Evolutionary conservation across 2,888 invertebrate species (phyloP), one percentile per base, ranked within the genome.

Genomic region (Eumacrocentrus americanus): DNA sequence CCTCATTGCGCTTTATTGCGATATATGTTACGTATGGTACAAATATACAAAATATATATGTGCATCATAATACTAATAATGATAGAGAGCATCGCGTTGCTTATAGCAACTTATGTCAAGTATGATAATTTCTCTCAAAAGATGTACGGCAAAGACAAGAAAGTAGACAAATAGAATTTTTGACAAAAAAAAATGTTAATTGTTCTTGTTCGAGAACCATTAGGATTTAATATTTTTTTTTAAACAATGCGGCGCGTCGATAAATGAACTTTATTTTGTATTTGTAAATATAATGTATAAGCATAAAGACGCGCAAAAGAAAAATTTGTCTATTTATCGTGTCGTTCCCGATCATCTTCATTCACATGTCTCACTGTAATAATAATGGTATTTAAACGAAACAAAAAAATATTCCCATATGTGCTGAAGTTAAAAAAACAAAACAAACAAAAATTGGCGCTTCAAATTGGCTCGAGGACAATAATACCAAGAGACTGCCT

Each of bases 401-500:
- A 53, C 3, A 23, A 25, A 16, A 29, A 42, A 25, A 52, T 37
- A 12, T 42, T 46, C 18, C 29, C 18, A 5, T n/a, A 12, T 18
- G 53, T 53, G 42, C 53, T 40, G 29, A 40, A 42, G 23, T n/a
- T 12, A 20, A 37, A 6, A 51, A 12, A 23, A 20, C n/a, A 20
- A 20, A 23, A 40, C 20, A 14, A 53, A 23, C 25, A 53, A 5
- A 6, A 12, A 37, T 37, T 9, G 35, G 2, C 22, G 14, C 23
- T 47, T 59, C 47, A n/a, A 46, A 14, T 25, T 46, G 22, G 25
- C 50, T 58, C 44, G 51, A 58, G 51, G 46, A 46, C 58, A 59
- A 59, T 48, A 59, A 59, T 59, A 20, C 14, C 12, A 42, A 38
- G 53, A 59, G 59, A 59, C 59, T 59, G 59, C 59, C 59, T 59